These are phyloP conservation scores for Drosophila mayri DNA, from an alignment of 1,140 invertebrate genomes.

Conservation along the genomic window DNA sequence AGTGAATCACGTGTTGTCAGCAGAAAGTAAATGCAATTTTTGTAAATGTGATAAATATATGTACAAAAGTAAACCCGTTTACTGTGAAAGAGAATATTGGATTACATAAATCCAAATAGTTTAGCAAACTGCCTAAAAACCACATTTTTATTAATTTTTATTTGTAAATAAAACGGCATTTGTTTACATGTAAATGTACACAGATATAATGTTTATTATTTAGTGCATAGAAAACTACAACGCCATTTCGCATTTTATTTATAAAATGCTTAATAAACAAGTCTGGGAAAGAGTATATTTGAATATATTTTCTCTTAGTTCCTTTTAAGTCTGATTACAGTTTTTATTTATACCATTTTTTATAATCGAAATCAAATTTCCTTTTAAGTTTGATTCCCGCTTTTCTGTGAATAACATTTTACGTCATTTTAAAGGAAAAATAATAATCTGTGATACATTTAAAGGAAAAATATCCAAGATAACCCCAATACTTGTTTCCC, in stretches of 20 bases:
- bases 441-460: too few species aligned
- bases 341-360: not conserved
- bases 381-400: too few species aligned
- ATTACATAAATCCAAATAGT: constrained; percentile 3
- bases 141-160: not conserved
- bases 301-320: not conserved
- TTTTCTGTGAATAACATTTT: not conserved
- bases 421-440: too few species aligned
- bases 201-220: not conserved
- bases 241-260: constrained; percentile 13
- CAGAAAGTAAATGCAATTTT: not conserved
- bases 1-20: constrained; percentile 36
- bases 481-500: too few species aligned
- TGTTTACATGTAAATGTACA: constrained; percentile 1
- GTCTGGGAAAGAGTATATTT: too few species aligned
- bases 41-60: not conserved
- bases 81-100: not conserved
- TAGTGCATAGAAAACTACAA: not conserved
- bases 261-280: constrained; percentile 17
- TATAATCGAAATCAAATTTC: too few species aligned
- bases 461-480: not conserved
- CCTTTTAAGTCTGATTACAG: not conserved
- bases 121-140: not conserved
- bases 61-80: not conserved
- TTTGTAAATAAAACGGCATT: not conserved